Evolutionary conservation across 2,113 vertebrate genomes (phyloP), one percentile per base, ranked within the genome.

Genomic region (Cephalopterus ornatus): DNA sequence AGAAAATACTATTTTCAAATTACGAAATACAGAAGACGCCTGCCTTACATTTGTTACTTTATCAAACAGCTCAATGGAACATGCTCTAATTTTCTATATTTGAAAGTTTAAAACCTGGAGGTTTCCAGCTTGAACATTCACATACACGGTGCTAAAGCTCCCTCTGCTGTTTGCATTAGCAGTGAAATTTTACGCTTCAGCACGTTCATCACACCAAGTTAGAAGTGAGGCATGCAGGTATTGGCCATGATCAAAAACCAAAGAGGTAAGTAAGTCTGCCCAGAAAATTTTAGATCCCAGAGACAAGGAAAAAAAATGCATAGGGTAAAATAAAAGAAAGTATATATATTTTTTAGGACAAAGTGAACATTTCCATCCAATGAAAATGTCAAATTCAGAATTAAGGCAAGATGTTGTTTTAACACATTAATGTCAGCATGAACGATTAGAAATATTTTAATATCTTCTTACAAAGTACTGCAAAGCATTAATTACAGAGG

Each of bases 121-220:
- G 7, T 70, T 72, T 52, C 65, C 53, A 79, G 6, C 9, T 12
- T 7, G 14, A 27, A 12, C 5, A 5, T 6, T 53, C 26, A 30
- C 83, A 83, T 41, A 50, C 4, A 1, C 0, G 2, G 85, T 79
- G 37, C 55, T 94, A 67, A 65, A 86, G 96, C 96, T 97, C 96
- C 97, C 97, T 93, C 97, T 97, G 94, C 91, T 94, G 97, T 95
- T 39, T 42, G 68, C 53, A 61, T 32, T 41, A 68, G 41, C 70
- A 61, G 27, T 5, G 39, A 39, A 47, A 12, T 61, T 61, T 44
- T 23, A 55, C 56, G 62, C 17, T 41, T 62, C 20, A 16, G 55
- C 35, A 37, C 11, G 32, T 6, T 55, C 21, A 39, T 35, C 18
- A 27, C 11, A 46, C 5, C 12, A 33, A 71, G 23, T 11, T 1